Conservation (phyloP, 1,140 invertebrate genomes). For the Harlomillsia oculata region DNA sequence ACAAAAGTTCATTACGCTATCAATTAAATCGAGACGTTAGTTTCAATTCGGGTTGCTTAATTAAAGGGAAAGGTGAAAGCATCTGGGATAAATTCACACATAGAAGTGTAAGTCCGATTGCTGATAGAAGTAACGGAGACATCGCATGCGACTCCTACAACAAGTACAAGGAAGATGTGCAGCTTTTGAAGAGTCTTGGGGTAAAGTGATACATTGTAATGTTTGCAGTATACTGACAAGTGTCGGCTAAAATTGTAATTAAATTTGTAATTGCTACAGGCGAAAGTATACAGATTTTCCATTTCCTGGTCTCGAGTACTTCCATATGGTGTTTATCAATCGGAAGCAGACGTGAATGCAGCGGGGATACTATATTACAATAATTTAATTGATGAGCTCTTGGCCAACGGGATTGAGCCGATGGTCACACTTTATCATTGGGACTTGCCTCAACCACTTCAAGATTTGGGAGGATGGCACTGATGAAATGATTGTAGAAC, state of each 20-base stretch:
- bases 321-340: conserved; percentile 24
- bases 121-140: conserved; percentile 40
- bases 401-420: conserved; percentile 37
- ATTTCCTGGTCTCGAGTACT: conserved; percentile 31
- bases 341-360: conserved; percentile 18
- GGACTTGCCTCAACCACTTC: conserved; percentile 50
- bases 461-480: conserved; percentile 42
- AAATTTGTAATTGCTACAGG: conserved; percentile 1
- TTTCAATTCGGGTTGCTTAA: neutral
- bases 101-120: conserved; percentile 35
- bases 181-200: conserved; percentile 39
- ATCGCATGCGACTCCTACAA: conserved; percentile 44
- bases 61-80: conserved; percentile 42
- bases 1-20: neutral
- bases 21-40: neutral
- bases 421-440: conserved; percentile 59
- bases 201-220: conserved; percentile 31
- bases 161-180: conserved; percentile 42
- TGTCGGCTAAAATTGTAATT: neutral
- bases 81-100: conserved; percentile 43
- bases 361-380: conserved; percentile 40
- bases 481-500: conserved; percentile 36
- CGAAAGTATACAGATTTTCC: conserved; percentile 28
- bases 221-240: neutral
- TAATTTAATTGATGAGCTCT: conserved; percentile 37